A percentile compares a stretch with the other conserved stretches of the same genome.
These are phyloP conservation scores for Alectura lathami DNA, from an alignment of 2,113 vertebrate species.

Conservation along the genomic window DNA sequence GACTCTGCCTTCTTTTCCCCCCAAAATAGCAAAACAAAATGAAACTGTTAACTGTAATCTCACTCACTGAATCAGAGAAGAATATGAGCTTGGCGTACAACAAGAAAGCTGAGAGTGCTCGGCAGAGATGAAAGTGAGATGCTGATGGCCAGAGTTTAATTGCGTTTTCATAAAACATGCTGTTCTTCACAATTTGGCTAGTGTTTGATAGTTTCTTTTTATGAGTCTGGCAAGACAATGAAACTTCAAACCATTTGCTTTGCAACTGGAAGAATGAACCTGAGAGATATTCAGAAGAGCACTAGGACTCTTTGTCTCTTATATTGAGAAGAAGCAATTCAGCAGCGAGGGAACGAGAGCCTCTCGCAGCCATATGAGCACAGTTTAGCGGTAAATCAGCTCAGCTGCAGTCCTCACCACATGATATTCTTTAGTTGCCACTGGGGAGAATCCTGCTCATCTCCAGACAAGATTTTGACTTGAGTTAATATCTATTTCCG, in stretches of 20 bases:
- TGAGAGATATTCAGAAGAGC: neutral
- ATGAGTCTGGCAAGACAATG: constrained; percentile 61
- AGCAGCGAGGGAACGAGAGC: neutral
- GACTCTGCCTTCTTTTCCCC: neutral
- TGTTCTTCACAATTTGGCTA: constrained; percentile 59
- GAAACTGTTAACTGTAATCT: constrained; percentile 28
- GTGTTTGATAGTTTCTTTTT: neutral
- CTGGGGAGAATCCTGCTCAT: constrained; percentile 42
- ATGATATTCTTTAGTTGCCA: constrained; percentile 27
- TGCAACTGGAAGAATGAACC: constrained; percentile 47
- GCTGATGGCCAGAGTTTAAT: constrained; percentile 29
- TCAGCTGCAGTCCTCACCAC: constrained; percentile 38
- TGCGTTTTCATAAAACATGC: constrained; percentile 61
- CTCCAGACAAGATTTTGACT: constrained; percentile 48
- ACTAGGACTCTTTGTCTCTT: neutral
- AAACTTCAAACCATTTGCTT: constrained; percentile 38
- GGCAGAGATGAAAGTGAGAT: constrained; percentile 50
- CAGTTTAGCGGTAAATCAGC: constrained; percentile 52
- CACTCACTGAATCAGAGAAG: neutral
- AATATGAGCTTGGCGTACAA: constrained; percentile 15
- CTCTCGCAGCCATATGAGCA: constrained; percentile 5
- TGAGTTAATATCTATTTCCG: constrained; percentile 30
- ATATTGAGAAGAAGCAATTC: neutral
- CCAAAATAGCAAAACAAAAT: neutral
- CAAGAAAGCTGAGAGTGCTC: constrained; percentile 26